phyloP scores from a whole-genome alignment of 2,888 invertebrate species.

The Nysson spinosus region DNA sequence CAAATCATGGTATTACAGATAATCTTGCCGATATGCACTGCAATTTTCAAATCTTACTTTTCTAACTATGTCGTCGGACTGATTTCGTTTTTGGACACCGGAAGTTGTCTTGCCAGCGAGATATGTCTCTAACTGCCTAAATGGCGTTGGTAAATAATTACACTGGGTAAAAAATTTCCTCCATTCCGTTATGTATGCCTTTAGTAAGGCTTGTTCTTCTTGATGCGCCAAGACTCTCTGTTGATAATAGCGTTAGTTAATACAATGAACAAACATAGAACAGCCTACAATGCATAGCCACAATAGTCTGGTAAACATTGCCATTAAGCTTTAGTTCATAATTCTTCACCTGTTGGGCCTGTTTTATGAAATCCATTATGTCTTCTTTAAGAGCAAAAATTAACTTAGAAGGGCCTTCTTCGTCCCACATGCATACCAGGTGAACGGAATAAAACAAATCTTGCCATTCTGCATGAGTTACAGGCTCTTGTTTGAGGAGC shows the following conservation, averaged over 20 bases:
- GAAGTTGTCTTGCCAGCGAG: slow-evolving; percentile 84
- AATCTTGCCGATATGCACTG: background rate
- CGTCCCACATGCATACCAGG: slow-evolving; percentile 97
- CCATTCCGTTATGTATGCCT: slow-evolving; percentile 99
- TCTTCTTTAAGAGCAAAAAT: slow-evolving; percentile 93
- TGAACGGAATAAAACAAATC: slow-evolving; percentile 98
- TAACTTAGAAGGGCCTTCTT: slow-evolving; percentile 93
- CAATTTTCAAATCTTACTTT: slow-evolving; percentile 78
- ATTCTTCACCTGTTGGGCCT: slow-evolving; percentile 86
- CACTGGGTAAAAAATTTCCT: slow-evolving; percentile 98
- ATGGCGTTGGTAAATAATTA: slow-evolving; percentile 97
- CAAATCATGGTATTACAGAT: background rate
- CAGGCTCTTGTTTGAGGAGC: slow-evolving; percentile 94
- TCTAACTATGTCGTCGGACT: slow-evolving; percentile 91
- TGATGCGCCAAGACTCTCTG: slow-evolving; percentile 91
- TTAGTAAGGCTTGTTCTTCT: slow-evolving; percentile 96
- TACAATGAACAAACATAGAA: too few species aligned
- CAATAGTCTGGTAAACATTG: too few species aligned
- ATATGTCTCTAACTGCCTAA: slow-evolving; percentile 93
- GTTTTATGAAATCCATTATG: slow-evolving; percentile 95
- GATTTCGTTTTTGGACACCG: slow-evolving; percentile 70
- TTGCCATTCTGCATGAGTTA: slow-evolving; percentile 97
- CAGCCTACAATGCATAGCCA: too few species aligned
- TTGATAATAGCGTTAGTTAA: too few species aligned
- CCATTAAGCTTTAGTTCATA: background rate